These are phyloP conservation scores for Aphelocoma coerulescens DNA, from an alignment of 2,113 vertebrate genomes.

Conservation along the genomic window DNA sequence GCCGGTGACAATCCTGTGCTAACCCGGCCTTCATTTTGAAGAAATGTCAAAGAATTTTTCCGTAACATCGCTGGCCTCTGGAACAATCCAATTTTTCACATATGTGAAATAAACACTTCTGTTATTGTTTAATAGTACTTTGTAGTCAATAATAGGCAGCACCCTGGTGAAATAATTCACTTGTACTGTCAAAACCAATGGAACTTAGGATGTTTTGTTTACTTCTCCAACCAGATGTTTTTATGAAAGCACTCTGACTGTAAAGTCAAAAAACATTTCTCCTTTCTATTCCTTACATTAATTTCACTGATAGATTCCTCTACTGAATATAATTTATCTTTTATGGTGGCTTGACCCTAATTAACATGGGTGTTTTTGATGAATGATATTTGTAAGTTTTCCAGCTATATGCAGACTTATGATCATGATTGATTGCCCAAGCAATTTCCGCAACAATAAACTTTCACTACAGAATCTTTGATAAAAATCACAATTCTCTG, in stretches of 20 bases:
- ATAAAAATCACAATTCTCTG: conserved; percentile 23
- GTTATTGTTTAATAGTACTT: not conserved
- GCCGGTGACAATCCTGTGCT: conserved; percentile 2
- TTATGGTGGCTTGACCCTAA: not conserved
- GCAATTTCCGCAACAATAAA: not conserved
- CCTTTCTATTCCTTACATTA: not conserved
- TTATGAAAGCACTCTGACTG: not conserved
- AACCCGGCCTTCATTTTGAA: not conserved
- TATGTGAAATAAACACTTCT: not conserved
- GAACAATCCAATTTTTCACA: not conserved
- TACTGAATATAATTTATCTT: not conserved
- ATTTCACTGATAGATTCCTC: not conserved
- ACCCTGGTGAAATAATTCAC: not conserved
- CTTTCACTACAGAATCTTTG: not conserved
- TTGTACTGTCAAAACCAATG: not conserved
- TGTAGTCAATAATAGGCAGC: not conserved
- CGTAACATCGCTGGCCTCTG: not conserved
- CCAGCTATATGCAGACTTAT: not conserved
- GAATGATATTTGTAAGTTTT: not conserved
- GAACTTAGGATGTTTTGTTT: not conserved
- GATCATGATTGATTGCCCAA: not conserved
- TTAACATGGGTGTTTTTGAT: not conserved
- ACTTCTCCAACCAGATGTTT: not conserved
- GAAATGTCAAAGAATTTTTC: not conserved
- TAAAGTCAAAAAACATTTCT: not conserved